A percentile compares a stretch with the other conserved stretches of the same genome.
Conservation (phyloP, 2,113 vertebrate genomes). For the Calidris pugnax region DNA sequence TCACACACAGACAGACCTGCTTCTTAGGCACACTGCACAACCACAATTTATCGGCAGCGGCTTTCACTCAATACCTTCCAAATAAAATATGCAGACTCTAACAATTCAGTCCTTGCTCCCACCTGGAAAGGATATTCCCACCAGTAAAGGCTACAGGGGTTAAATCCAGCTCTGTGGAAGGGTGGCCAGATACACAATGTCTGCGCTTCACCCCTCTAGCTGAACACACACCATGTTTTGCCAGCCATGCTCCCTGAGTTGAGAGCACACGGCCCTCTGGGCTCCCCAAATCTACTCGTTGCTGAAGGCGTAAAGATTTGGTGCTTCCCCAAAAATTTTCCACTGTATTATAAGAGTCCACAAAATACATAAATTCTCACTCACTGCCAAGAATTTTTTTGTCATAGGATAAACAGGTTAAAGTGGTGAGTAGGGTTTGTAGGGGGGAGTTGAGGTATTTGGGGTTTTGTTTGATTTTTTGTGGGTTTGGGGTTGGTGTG, state of each 20-base stretch:
- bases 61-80: neutral
- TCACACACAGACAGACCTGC: neutral
- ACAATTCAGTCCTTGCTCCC: neutral
- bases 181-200: neutral
- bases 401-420: neutral
- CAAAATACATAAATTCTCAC: neutral
- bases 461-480: neutral
- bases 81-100: neutral
- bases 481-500: neutral
- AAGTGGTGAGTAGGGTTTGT: neutral
- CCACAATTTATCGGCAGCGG: neutral
- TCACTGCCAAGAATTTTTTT: neutral
- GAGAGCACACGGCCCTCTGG: neutral
- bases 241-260: accelerated
- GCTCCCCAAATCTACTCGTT: neutral
- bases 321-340: neutral
- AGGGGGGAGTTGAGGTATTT: neutral
- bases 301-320: neutral
- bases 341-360: neutral
- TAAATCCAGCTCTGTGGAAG: neutral
- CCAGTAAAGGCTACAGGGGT: neutral
- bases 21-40: neutral
- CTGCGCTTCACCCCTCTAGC: neutral
- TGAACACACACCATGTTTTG: neutral
- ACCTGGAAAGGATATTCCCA: neutral